Conservation (phyloP, 2,113 vertebrate species). For the Coregonus clupeaformis region DNA sequence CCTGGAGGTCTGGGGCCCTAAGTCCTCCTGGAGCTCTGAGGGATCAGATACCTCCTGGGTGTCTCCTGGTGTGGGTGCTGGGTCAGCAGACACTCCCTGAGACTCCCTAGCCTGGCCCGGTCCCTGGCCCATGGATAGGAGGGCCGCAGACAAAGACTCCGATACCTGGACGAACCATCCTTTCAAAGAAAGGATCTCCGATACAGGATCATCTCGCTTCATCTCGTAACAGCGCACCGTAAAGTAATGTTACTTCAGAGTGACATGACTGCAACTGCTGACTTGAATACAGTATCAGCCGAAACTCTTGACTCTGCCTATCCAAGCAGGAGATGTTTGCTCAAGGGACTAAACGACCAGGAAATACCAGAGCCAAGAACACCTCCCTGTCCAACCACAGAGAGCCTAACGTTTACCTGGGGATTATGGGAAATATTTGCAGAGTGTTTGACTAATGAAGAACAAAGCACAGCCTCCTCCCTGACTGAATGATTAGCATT, state of each 20-base stretch:
- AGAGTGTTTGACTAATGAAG: no score
- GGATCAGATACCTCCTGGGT: slow-evolving; percentile 25
- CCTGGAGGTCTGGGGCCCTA: background rate
- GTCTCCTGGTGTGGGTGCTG: background rate
- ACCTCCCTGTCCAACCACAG: slow-evolving; percentile 3
- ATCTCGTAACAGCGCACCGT: background rate
- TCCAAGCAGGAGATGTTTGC: slow-evolving; percentile 43
- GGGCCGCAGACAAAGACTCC: background rate
- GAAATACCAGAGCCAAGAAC: slow-evolving; percentile 33
- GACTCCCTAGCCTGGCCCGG: background rate
- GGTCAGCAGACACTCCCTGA: background rate
- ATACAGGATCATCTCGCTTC: background rate
- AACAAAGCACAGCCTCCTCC: no score
- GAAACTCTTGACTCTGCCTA: slow-evolving; percentile 32
- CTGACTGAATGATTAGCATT: background rate
- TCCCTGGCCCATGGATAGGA: background rate
- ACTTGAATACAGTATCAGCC: slow-evolving; percentile 44
- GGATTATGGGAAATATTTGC: background rate
- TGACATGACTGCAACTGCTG: slow-evolving; percentile 51
- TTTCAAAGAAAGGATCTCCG: background rate
- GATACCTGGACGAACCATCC: background rate
- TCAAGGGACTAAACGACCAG: slow-evolving; percentile 28
- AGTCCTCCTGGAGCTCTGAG: slow-evolving; percentile 1
- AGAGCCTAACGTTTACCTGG: background rate
- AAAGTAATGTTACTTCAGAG: slow-evolving; percentile 32